These are phyloP conservation scores for Sphaeridia pumilis DNA, from an alignment of 2,888 invertebrate species.

Conservation along the genomic window DNA sequence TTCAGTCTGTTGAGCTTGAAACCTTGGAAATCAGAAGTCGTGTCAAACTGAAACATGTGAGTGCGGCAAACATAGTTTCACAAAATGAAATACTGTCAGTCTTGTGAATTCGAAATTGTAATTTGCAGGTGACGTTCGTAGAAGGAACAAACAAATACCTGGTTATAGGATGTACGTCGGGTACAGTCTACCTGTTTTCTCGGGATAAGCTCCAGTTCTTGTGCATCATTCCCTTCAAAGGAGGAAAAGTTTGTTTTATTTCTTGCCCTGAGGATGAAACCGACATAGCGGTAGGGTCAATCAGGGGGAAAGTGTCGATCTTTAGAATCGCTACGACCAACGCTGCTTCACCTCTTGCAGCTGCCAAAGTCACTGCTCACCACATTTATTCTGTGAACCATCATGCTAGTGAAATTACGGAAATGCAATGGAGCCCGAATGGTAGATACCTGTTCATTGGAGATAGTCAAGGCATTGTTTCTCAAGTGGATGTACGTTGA, in stretches of 20 bases:
- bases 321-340: conserved; percentile 17
- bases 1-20: conserved; percentile 30
- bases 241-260: conserved; percentile 33
- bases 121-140: conserved; percentile 31
- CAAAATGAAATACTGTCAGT: no score
- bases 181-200: conserved; percentile 32
- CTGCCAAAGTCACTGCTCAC: conserved; percentile 17
- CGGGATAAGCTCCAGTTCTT: conserved; percentile 28
- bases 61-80: neutral
- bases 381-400: conserved; percentile 28
- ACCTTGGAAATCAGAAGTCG: conserved; percentile 27
- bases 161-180: conserved; percentile 31
- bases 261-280: conserved; percentile 29
- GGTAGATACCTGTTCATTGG: conserved; percentile 33
- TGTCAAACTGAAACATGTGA: conserved; percentile 17
- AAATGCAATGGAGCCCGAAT: conserved; percentile 34
- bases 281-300: conserved; percentile 30
- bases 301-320: conserved; percentile 31
- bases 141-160: conserved; percentile 32
- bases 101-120: no score
- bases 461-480: conserved; percentile 31
- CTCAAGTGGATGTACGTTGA: conserved; percentile 30
- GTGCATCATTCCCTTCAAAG: conserved; percentile 34
- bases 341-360: neutral
- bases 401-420: conserved; percentile 29